phyloP scores from a whole-genome alignment of 2,113 vertebrate genomes.

The Pantherophis guttatus region DNA sequence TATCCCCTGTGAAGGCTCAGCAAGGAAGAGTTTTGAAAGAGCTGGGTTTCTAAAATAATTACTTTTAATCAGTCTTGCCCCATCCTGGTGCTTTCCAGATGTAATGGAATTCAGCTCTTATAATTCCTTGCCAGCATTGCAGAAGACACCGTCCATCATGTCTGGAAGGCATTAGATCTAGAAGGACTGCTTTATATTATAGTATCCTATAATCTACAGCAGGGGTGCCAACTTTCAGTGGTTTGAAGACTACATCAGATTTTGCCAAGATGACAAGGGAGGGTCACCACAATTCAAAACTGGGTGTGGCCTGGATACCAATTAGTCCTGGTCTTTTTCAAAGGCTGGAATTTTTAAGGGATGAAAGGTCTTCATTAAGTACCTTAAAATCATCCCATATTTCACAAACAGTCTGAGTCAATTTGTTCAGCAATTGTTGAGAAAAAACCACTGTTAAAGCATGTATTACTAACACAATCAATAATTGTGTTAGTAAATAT shows the following conservation, averaged over 20 bases:
- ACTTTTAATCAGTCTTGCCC: background rate
- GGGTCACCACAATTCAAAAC: background rate
- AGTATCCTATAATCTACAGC: background rate
- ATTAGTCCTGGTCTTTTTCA: background rate
- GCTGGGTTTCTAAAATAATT: background rate
- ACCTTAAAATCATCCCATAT: background rate
- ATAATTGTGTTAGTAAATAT: background rate
- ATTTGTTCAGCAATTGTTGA: background rate
- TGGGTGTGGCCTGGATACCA: background rate
- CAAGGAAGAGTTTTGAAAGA: slow-evolving; percentile 53
- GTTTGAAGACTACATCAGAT: background rate
- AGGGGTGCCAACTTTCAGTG: background rate
- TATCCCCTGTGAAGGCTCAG: slow-evolving; percentile 52
- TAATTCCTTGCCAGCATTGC: background rate
- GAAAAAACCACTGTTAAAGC: background rate
- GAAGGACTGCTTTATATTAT: background rate
- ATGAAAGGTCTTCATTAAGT: background rate
- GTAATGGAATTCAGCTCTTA: background rate
- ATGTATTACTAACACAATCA: background rate
- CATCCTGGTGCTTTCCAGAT: background rate
- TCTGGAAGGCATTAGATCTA: background rate
- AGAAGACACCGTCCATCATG: background rate
- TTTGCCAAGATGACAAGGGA: background rate
- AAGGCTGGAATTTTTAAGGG: background rate
- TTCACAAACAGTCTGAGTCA: background rate